Conservation (phyloP, 2,113 vertebrate genomes). For the Cnemophilus loriae region DNA sequence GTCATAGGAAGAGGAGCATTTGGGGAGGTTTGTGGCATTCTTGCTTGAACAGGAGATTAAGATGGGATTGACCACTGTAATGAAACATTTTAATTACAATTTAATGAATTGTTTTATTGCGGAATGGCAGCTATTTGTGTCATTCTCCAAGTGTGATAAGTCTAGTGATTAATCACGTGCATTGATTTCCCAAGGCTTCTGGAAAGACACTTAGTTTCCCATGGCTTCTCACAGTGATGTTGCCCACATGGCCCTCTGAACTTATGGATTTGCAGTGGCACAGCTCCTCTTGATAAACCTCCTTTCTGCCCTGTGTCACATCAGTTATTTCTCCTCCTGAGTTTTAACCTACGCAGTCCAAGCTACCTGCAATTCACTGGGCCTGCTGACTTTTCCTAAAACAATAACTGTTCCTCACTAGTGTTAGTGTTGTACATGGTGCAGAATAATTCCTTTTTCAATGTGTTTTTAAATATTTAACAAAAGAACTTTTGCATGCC, state of each 20-base stretch:
- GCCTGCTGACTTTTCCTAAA: neutral
- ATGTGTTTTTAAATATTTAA: neutral
- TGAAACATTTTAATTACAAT: neutral
- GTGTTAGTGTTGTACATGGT: neutral
- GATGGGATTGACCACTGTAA: neutral
- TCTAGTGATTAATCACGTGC: neutral
- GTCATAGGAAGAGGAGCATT: slow-evolving; percentile 97
- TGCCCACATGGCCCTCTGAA: neutral
- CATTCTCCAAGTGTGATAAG: neutral
- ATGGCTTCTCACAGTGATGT: neutral
- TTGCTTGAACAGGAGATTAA: neutral
- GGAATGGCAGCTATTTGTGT: neutral
- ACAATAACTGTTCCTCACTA: neutral
- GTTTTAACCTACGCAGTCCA: neutral
- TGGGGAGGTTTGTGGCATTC: slow-evolving; percentile 82
- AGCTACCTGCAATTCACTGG: neutral
- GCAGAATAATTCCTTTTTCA: neutral
- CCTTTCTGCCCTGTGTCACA: neutral
- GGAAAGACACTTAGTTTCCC: neutral
- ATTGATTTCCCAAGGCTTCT: neutral
- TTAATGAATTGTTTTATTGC: neutral
- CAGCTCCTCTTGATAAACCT: neutral
- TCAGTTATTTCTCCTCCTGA: neutral
- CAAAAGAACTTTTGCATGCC: neutral
- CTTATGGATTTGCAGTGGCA: neutral